Evolutionary conservation across 2,888 invertebrate species (phyloP), one percentile per base, ranked within the genome.

Genomic region (Epinotia brunnichana): DNA sequence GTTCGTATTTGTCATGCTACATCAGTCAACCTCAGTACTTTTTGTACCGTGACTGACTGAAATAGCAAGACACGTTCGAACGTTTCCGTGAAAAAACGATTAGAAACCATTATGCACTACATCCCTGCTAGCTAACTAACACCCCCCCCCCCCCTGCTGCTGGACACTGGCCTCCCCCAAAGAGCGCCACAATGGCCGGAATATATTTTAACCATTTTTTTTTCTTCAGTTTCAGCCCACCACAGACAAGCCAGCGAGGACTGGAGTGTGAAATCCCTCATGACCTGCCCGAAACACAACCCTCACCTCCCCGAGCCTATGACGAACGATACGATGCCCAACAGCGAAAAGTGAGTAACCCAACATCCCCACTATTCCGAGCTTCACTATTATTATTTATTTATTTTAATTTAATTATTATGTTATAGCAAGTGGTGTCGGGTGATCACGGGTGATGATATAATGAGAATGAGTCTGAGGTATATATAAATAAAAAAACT

Each of bases 391-490:
- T 74, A 73, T 63, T 73, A 60, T 66, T 60, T 72, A 79, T 71
- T 68, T 78, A 56, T 66, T 57, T 60, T 61, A 63, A 56, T 70
- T 75, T 29, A 21, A 54, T 73, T 64, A 24, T 75, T 85, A 82
- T 85, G 84, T 91, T 90, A 85, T 93, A 92, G 92, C 91, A 91
- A 92, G 91, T 91, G 92, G 92, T 92, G 92, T 91, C 92, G 92
- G 90, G 87, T 88, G 87, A 91, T 95, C 94, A 95, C 95, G 79
- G 96, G 96, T 90, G 96, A 95, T 89, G 96, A 96, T 94, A 95
- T 96, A 90, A 94, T 96, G 94, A 95, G 94, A 95, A 96, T 96
- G 96, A 95, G 95, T 89, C 90, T 96, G 94, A 96, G 96, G 96
- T 95, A 93, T 87, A 80, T 76, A n/a, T n/a, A n/a, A n/a, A n/a